phyloP scores from a whole-genome alignment of 2,888 invertebrate species.

The Altica lythri region DNA sequence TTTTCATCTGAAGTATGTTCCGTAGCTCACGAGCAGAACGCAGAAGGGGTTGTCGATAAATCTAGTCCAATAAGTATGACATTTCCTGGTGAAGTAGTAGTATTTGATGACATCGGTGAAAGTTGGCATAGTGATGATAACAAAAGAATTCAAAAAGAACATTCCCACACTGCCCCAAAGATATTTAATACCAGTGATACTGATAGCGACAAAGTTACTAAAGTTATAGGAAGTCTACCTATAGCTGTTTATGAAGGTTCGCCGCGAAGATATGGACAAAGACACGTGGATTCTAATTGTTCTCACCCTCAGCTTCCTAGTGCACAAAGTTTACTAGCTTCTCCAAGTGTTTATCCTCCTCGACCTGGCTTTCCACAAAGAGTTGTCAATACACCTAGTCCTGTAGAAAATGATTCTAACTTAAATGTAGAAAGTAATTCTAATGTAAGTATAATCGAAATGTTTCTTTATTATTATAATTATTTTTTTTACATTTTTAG shows the following conservation, averaged over 20 bases:
- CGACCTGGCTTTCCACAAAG: slow-evolving; percentile 87
- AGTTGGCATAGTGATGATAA: slow-evolving; percentile 65
- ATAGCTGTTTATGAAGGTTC: slow-evolving; percentile 93
- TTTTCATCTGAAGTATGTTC: slow-evolving; percentile 67
- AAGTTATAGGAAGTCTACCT: slow-evolving; percentile 80
- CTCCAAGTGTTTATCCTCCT: slow-evolving; percentile 74
- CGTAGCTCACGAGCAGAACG: slow-evolving; percentile 56
- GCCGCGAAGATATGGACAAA: slow-evolving; percentile 81
- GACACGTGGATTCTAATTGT: slow-evolving; percentile 56
- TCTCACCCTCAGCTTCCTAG: slow-evolving; percentile 63
- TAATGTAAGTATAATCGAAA: slow-evolving; percentile 49
- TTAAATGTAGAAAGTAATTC: slow-evolving; percentile 49
- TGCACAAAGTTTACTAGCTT: slow-evolving; percentile 63
- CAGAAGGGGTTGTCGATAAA: slow-evolving; percentile 50
- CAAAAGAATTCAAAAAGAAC: slow-evolving; percentile 39
- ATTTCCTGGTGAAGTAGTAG: slow-evolving; percentile 76
- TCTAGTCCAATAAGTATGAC: slow-evolving; percentile 67
- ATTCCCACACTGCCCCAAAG: slow-evolving; percentile 47
- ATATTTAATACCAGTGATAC: slow-evolving; percentile 48
- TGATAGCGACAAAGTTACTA: slow-evolving; percentile 59
- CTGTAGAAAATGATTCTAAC: slow-evolving; percentile 51
- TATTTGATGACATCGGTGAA: slow-evolving; percentile 85
- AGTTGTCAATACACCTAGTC: slow-evolving; percentile 57
- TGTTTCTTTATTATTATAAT: too few relatives aligned
- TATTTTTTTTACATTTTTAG: too few relatives aligned